phyloP scores from a whole-genome alignment of 1,140 invertebrate species.

The Neelides sp. region DNA sequence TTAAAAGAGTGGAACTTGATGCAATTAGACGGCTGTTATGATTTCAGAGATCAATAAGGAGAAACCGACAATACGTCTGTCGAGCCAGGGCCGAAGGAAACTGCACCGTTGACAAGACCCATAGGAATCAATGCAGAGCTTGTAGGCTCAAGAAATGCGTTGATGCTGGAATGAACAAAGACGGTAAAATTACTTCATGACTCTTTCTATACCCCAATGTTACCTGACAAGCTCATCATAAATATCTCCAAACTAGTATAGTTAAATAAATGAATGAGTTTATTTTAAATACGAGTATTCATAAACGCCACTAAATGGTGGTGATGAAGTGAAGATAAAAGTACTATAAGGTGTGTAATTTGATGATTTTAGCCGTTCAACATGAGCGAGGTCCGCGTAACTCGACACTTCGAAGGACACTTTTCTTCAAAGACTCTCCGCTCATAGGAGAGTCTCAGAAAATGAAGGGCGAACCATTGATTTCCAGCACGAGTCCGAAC shows the following conservation, averaged over 20 bases:
- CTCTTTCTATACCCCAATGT: background rate
- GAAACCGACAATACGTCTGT: constrained; percentile 86
- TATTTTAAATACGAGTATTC: too few species aligned
- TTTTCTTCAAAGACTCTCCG: constrained; percentile 51
- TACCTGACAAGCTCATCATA: background rate
- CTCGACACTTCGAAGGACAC: constrained; percentile 73
- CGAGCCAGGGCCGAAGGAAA: constrained; percentile 72
- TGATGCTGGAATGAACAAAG: constrained; percentile 47
- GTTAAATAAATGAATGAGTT: too few species aligned
- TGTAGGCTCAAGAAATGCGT: constrained; percentile 44
- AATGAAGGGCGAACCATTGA: constrained; percentile 8
- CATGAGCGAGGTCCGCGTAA: constrained; percentile 93
- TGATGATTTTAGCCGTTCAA: constrained; percentile 83
- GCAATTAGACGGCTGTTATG: too few species aligned
- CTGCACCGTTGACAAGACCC: constrained; percentile 90
- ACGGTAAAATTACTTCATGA: constrained; percentile 36
- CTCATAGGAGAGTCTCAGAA: too few species aligned
- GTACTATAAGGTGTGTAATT: too few species aligned
- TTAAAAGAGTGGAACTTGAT: too few species aligned
- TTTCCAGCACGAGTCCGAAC: constrained; percentile 20
- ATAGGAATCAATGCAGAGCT: constrained; percentile 48
- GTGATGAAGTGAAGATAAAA: too few species aligned
- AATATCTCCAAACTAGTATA: too few species aligned
- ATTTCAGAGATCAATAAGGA: constrained; percentile 87
- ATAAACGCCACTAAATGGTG: too few species aligned